Evolutionary conservation across 2,797 vertebrate species (phyloP).

Genomic region (Pteropus rufus): DNA sequence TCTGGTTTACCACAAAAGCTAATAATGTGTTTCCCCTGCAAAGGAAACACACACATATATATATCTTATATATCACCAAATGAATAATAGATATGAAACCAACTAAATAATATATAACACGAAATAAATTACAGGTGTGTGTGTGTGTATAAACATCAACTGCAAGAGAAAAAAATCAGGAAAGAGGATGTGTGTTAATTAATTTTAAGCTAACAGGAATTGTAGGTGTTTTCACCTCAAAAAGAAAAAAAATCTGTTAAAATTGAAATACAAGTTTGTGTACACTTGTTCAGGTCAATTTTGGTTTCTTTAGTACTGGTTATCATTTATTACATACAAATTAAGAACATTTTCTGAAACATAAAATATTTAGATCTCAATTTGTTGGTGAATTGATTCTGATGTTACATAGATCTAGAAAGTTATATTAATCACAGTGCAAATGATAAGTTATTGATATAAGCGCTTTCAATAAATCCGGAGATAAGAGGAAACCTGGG

Average conservation of each 20-base stretch:
- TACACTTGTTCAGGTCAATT: neutral
- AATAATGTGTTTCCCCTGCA: neutral
- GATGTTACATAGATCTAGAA: neutral
- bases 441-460: neutral
- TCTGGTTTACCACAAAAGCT: neutral
- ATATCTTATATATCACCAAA: no score
- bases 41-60: neutral
- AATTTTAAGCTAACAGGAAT: neutral
- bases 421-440: neutral
- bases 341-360: neutral
- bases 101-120: neutral
- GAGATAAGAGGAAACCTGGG: neutral
- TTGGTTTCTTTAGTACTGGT: neutral
- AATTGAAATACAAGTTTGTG: neutral
- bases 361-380: neutral
- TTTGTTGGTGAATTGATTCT: neutral
- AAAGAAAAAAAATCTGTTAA: neutral
- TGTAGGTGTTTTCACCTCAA: neutral
- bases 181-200: neutral
- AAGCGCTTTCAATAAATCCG: neutral
- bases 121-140: neutral
- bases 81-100: neutral
- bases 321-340: neutral
- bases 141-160: neutral
- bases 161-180: neutral